phyloP scores from a whole-genome alignment of 2,113 vertebrate species.

The Calidris pygmaea region DNA sequence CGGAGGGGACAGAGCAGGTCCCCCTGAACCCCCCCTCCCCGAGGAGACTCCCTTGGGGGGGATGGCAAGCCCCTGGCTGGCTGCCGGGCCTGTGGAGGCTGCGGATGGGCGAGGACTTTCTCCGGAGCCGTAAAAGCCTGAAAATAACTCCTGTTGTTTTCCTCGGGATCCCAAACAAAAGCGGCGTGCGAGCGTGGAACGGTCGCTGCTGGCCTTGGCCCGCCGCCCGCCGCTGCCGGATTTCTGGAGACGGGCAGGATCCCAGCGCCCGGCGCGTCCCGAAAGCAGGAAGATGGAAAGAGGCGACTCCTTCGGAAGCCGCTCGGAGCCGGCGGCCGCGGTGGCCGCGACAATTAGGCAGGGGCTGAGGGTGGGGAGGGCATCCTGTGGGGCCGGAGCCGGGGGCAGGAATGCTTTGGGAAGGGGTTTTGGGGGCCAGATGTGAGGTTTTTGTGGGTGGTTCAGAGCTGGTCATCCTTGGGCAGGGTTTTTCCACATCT shows the following conservation, averaged over 20 bases:
- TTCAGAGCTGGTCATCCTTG: not conserved
- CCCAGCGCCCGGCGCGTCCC: not conserved
- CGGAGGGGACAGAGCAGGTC: not conserved
- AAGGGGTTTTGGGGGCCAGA: fast-evolving
- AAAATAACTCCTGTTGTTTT: conserved; percentile 56
- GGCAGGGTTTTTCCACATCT: not conserved
- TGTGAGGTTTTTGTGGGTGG: fast-evolving
- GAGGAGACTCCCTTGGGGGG: not conserved
- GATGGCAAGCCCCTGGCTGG: not conserved
- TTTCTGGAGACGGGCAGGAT: conserved; percentile 49
- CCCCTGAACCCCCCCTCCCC: not conserved
- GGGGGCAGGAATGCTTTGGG: not conserved
- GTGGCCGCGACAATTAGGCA: not conserved
- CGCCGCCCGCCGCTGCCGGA: conserved; percentile 24
- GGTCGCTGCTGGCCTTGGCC: conserved; percentile 18
- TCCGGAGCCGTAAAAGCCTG: not conserved
- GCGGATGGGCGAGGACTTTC: conserved; percentile 62
- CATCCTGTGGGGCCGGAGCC: not conserved
- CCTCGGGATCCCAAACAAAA: conserved; percentile 56
- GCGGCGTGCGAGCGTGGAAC: not conserved
- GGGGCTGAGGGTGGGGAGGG: not conserved
- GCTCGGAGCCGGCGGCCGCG: not conserved
- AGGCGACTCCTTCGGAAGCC: conserved; percentile 47
- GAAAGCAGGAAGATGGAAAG: conserved; percentile 42
- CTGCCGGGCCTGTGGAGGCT: not conserved